phyloP scores from a whole-genome alignment of 1,140 invertebrate genomes.

The Zaprionus taronus region DNA sequence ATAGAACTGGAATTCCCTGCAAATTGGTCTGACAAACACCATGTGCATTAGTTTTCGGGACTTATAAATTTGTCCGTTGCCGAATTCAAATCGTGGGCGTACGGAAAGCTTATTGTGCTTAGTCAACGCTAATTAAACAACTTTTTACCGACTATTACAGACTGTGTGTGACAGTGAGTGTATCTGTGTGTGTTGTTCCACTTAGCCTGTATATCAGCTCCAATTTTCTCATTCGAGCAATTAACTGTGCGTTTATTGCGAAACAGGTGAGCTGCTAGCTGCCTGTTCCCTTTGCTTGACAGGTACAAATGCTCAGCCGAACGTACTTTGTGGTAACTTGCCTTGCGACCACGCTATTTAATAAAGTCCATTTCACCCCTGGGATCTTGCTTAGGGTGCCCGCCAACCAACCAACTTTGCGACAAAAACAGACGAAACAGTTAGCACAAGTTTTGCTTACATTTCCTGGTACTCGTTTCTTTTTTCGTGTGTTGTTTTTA shows the following conservation, averaged over 20 bases:
- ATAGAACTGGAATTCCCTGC: conserved; percentile 7
- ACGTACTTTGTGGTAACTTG: conserved; percentile 13
- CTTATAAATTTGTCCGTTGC: conserved; percentile 8
- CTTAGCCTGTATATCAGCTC: conserved; percentile 45
- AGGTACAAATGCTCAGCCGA: conserved; percentile 46
- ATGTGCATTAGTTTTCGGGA: conserved; percentile 21
- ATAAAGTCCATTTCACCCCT: conserved; percentile 71
- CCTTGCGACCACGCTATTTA: conserved; percentile 23
- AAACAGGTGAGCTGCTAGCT: conserved; percentile 55
- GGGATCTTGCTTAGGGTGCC: conserved; percentile 30
- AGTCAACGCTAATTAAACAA: conserved; percentile 60
- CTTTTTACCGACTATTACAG: conserved; percentile 45
- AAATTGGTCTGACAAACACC: conserved; percentile 32
- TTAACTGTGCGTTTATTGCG: conserved; percentile 50
- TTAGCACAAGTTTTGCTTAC: conserved; percentile 32
- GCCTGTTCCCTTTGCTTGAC: conserved; percentile 30
- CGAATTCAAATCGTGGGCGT: conserved; percentile 18
- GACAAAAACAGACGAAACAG: not conserved
- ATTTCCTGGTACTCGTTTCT: conserved; percentile 7
- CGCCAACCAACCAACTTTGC: not conserved
- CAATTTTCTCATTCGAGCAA: conserved; percentile 63
- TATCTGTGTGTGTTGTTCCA: not conserved
- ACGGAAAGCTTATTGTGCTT: conserved; percentile 17
- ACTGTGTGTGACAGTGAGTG: not conserved
- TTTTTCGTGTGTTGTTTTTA: conserved; percentile 21